These are phyloP conservation scores for Eucidaris tribuloides DNA, from an alignment of 35 echinoderm and acorn worm species.

Conservation along the genomic window DNA sequence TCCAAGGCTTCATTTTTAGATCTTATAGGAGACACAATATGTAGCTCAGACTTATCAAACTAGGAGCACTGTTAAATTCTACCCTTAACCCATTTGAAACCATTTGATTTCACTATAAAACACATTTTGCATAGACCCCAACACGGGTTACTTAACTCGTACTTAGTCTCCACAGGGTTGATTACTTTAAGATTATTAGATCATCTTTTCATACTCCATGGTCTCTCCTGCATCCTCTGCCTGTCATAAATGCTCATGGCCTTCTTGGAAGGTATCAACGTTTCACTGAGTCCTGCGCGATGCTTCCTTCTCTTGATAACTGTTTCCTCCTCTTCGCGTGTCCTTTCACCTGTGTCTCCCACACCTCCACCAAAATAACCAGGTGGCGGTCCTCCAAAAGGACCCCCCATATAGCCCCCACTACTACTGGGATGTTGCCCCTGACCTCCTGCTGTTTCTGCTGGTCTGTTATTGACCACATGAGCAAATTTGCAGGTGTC, in stretches of 20 bases:
- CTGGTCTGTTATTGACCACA: background rate
- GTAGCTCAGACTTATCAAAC: no score
- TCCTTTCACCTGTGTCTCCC: background rate
- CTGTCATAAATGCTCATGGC: conserved; percentile 10
- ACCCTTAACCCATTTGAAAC: no score
- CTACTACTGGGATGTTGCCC: background rate
- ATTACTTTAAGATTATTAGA: no score
- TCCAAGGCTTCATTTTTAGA: no score
- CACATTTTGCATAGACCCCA: no score
- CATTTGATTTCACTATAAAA: no score
- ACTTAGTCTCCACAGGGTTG: no score
- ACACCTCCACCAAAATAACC: background rate
- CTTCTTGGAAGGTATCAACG: background rate
- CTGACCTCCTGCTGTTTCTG: background rate
- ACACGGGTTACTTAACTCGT: no score
- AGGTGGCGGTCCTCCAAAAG: no score
- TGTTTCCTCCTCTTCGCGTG: conserved; percentile 3
- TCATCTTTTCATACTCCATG: background rate
- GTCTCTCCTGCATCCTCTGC: background rate
- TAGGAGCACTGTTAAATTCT: no score
- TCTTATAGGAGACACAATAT: no score
- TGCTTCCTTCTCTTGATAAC: background rate
- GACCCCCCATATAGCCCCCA: background rate
- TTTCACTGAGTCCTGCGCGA: background rate
- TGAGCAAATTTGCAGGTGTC: background rate